Evolutionary conservation across 2,888 invertebrate genomes (phyloP), one percentile per base, ranked within the genome.

Genomic region (Agrotis puta): DNA sequence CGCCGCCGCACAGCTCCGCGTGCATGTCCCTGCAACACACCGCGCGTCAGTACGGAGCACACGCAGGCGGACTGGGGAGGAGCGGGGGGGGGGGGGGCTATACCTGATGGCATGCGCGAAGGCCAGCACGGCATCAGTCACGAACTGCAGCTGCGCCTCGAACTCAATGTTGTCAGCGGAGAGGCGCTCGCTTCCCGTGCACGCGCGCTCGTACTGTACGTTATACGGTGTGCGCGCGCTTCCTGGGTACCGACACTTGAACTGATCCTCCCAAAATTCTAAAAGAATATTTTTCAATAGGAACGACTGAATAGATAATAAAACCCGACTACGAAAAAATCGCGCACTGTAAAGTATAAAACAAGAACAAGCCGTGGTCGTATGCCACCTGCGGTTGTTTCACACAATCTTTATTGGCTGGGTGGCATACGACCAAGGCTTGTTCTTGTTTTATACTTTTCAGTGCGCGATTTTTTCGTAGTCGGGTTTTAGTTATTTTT

Each of bases 181-280:
- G 33, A 99, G 97, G 14, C 97, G 96, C 92, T 99, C 98, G 63
- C 96, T 95, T n/a, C 98, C 98, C 0, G 98, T 97, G 92, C 99
- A 99, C 16, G 94, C 90, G 33, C 94, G 96, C 24, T 95, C 95
- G 91, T 98, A 98, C 84, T 97, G 97, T 69, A 94, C 94, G 91
- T 99, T 98, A 94, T 98, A 98, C 0, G 98, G 98, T 0, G 98
- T 98, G 77, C 96, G 96, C 0, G 98, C 97, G 76, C 98, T 97
- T 87, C 98, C 98, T 0, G 98, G 98, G 90, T 98, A 98, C 27
- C 98, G 97, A 88, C 99, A 99, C 77, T 98, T 97, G 91, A 99
- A 99, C 88, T 99, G 98, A 87, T 98, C 98, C 89, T 99, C 99
- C 99, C 99, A 99, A 91, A 98, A 99, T 94, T 99, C 99, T 98